Conservation (phyloP, 2,888 invertebrate genomes). For the Frankliniella fusca region DNA sequence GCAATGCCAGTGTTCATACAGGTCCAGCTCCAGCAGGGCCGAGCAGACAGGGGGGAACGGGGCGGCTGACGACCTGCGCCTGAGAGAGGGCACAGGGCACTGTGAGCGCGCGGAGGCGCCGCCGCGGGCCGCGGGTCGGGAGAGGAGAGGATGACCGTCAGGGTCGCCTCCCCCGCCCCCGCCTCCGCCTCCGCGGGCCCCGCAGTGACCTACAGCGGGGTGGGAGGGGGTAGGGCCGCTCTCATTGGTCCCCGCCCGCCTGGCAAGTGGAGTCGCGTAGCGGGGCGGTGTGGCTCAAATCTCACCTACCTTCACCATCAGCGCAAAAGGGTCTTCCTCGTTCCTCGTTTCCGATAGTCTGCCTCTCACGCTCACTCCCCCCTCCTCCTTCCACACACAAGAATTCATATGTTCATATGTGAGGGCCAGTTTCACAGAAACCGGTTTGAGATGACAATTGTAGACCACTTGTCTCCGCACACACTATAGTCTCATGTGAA, state of each 20-base stretch:
- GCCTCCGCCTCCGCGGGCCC: not conserved
- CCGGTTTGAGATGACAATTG: too few relatives aligned
- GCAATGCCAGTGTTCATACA: not conserved
- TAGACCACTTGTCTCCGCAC: too few relatives aligned
- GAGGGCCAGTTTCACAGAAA: too few relatives aligned
- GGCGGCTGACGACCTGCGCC: not conserved
- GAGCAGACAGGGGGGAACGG: not conserved
- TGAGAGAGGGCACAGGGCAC: not conserved
- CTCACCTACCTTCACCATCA: not conserved
- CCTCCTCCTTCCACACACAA: not conserved
- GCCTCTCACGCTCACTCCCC: not conserved
- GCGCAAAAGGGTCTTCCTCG: not conserved
- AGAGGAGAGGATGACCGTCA: not conserved
- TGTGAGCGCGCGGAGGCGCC: not conserved
- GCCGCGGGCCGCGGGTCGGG: not conserved
- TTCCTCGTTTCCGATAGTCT: not conserved
- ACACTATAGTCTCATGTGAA: too few relatives aligned
- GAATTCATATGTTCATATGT: too few relatives aligned
- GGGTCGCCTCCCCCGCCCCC: not conserved
- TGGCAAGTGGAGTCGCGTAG: not conserved
- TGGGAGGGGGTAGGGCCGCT: not conserved
- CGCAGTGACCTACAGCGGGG: not conserved
- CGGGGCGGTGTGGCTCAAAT: not conserved
- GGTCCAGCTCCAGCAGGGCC: too few relatives aligned
- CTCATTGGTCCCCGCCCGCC: not conserved